A percentile compares a stretch with the other conserved stretches of the same genome.
phyloP scores from a whole-genome alignment of 1,140 invertebrate genomes.

The Nautilus pompilius region DNA sequence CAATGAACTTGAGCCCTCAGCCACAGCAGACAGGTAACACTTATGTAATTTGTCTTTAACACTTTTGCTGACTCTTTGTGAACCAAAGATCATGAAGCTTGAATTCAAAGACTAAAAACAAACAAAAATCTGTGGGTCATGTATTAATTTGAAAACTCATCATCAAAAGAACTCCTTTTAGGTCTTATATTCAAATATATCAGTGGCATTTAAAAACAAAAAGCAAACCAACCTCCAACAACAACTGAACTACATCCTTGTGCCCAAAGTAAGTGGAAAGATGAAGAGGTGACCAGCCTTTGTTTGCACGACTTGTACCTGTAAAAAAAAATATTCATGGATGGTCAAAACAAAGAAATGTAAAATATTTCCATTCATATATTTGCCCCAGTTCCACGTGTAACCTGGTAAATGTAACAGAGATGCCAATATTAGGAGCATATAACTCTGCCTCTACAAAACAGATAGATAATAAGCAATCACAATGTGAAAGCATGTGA shows the following conservation, averaged over 20 bases:
- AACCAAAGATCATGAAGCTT: neutral
- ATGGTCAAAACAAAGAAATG: neutral
- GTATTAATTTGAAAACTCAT: neutral
- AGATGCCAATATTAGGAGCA: neutral
- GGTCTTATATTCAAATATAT: no score
- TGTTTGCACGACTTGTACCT: conserved; percentile 57
- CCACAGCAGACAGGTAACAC: no score
- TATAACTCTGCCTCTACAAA: neutral
- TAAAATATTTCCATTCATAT: neutral
- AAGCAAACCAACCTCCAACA: conserved; percentile 44
- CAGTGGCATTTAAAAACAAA: no score
- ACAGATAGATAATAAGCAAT: neutral
- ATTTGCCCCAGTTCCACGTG: neutral
- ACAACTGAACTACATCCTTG: conserved; percentile 42
- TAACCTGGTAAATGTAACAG: neutral
- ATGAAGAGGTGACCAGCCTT: conserved; percentile 58
- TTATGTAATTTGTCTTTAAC: neutral
- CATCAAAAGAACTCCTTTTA: neutral
- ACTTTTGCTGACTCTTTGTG: neutral
- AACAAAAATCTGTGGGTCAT: neutral
- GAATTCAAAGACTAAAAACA: neutral
- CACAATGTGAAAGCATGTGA: neutral
- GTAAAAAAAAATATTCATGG: conserved; percentile 3
- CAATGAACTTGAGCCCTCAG: no score
- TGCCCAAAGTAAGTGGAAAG: conserved; percentile 60